phyloP scores from a whole-genome alignment of 2,113 vertebrate genomes.

The Platysteira castanea region DNA sequence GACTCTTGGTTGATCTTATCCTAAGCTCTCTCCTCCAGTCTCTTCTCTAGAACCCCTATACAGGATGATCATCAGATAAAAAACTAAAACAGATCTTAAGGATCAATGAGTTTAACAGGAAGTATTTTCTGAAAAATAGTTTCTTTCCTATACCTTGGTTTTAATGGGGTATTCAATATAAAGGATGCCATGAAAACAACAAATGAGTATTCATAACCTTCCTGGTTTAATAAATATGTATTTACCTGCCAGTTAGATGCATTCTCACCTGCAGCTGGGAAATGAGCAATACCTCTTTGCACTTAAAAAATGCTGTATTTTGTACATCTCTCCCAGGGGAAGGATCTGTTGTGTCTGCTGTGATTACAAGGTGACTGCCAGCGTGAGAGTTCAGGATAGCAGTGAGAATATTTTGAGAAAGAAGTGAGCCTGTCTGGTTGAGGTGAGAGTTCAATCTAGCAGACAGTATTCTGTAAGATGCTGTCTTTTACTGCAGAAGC shows the following conservation, averaged over 20 bases:
- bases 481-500: rapidly evolving
- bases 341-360: not conserved
- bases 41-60: not conserved
- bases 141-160: not conserved
- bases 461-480: not conserved
- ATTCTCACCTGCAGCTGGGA: not conserved
- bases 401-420: not conserved
- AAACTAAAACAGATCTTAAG: not conserved
- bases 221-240: not conserved
- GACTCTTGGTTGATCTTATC: not conserved
- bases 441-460: not conserved
- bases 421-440: not conserved
- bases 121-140: not conserved
- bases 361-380: not conserved
- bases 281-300: not conserved
- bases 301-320: not conserved
- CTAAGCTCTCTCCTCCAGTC: not conserved
- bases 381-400: not conserved
- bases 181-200: not conserved
- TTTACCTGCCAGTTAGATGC: not conserved
- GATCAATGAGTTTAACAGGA: not conserved
- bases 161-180: not conserved
- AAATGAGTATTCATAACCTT: not conserved
- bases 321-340: not conserved
- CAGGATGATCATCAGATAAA: not conserved